These are phyloP conservation scores for Promerops cafer DNA, from an alignment of 2,113 vertebrate genomes.

Conservation along the genomic window DNA sequence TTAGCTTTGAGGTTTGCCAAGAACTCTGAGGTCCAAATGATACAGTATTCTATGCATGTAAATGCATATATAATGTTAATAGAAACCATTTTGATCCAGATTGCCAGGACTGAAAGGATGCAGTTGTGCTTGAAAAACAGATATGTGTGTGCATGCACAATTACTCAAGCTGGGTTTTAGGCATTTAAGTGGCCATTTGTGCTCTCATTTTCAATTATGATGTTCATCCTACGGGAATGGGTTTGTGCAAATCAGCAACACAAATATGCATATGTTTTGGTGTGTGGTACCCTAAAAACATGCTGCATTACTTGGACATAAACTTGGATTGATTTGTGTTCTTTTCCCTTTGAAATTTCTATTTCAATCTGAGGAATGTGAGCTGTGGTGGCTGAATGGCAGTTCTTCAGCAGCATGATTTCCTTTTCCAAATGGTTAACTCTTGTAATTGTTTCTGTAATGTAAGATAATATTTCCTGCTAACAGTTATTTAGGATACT, in stretches of 20 bases:
- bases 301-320: neutral
- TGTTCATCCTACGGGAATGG: neutral
- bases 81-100: neutral
- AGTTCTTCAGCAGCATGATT: neutral
- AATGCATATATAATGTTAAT: neutral
- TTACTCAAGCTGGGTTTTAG: neutral
- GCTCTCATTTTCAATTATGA: neutral
- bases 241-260: slow-evolving; percentile 2
- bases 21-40: neutral
- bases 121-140: slow-evolving; percentile 24
- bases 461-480: slow-evolving; percentile 21
- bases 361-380: neutral
- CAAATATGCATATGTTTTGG: slow-evolving; percentile 14
- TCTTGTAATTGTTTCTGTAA: slow-evolving; percentile 44
- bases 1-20: neutral
- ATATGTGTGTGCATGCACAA: neutral
- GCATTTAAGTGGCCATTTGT: slow-evolving; percentile 24
- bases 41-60: neutral
- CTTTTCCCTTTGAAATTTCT: neutral
- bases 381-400: neutral
- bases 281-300: neutral
- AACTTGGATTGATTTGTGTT: neutral
- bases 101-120: slow-evolving; percentile 1
- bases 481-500: slow-evolving; percentile 45
- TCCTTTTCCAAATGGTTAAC: slow-evolving; percentile 44